Evolutionary conservation across 1,140 invertebrate species (phyloP), one percentile per base, ranked within the genome.

Genomic region (Halictus rubicundus): DNA sequence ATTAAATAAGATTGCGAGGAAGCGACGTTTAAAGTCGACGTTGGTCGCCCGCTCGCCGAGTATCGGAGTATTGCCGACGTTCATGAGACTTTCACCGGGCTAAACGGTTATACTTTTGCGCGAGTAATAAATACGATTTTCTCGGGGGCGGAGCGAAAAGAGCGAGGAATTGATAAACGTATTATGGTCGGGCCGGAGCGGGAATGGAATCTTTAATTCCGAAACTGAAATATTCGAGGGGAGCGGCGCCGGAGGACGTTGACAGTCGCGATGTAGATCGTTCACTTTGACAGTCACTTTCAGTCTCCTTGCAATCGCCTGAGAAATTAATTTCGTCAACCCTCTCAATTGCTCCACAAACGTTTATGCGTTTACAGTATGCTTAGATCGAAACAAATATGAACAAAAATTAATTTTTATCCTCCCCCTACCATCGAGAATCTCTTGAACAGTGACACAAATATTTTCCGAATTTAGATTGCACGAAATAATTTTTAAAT

Each of bases 91-190:
- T 46, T 46, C 42, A 46, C 57, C 74, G 19, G 27, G 21, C 37
- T 63, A 59, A 69, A 82, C 74, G 66, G 42, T 85, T 85, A 72
- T 32, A 78, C 83, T 78, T 80, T 78, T 59, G 46, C 72, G 27
- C 57, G 74, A 74, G 70, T 81, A 79, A 78, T 79, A 52, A 83
- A 88, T 79, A 81, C 66, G 37, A 87, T 87, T 87, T 87, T 78
- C 85, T 65, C 32, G 19, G 61, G 72, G 74, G 59, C 64, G 68
- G 59, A 61, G 52, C 85, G 78, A 74, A 78, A 73, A 42, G 32
- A 32, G 59, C 46, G 32, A 68, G 72, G 57, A 87, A 87, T 84
- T 87, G 85, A 52, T 84, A 87, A 87, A 86, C 75, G 81, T 46
- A 87, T 84, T 84, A 84, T 68, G 54, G 64, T n/a, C 59, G 61